These are phyloP conservation scores for Ornithorhynchus anatinus DNA, from an alignment of 2,113 vertebrate genomes.

Conservation along the genomic window DNA sequence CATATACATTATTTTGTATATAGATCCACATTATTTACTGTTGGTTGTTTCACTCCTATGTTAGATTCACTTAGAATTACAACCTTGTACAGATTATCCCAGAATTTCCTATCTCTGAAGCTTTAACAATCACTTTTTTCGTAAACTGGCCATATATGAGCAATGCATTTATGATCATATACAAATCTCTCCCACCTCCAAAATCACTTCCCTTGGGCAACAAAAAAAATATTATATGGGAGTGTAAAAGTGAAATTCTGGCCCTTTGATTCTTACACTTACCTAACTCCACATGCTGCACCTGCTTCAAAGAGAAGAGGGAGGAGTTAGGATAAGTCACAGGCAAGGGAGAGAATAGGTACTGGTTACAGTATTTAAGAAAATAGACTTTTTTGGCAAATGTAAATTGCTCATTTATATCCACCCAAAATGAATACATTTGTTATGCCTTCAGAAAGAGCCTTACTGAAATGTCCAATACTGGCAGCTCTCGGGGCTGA, in stretches of 20 bases:
- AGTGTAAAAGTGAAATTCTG: conserved; percentile 6
- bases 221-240: not conserved
- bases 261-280: not conserved
- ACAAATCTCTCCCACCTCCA: not conserved
- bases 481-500: not conserved
- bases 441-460: not conserved
- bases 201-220: conserved; percentile 16
- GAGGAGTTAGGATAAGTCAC: not conserved
- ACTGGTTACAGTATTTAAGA: not conserved
- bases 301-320: too few relatives aligned
- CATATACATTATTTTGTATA: conserved; percentile 13
- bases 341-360: not conserved
- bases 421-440: conserved; percentile 2
- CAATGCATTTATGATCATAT: conserved; percentile 1
- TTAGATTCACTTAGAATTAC: conserved; percentile 5
- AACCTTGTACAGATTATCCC: conserved; percentile 6
- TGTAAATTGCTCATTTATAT: not conserved
- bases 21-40: not conserved
- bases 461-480: not conserved
- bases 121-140: conserved; percentile 10
- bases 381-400: not conserved
- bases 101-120: not conserved
- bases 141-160: conserved; percentile 18
- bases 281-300: not conserved
- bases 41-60: conserved; percentile 14